Conservation (phyloP, 2,888 invertebrate genomes). For the Pyrgus malvae region DNA sequence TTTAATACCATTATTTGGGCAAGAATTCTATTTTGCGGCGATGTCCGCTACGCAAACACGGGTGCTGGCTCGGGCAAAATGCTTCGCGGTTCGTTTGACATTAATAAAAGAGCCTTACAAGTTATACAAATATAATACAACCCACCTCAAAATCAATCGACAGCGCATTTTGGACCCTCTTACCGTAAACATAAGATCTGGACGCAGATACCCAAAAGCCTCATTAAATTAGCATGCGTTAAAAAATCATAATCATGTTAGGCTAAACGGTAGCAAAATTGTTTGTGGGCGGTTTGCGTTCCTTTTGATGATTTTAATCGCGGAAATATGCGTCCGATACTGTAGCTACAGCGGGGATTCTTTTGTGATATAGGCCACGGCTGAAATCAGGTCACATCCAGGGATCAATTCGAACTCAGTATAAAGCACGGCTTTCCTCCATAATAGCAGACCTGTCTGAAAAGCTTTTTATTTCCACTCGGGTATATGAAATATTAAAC, state of each 20-base stretch:
- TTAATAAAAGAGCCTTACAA: constrained; percentile 60
- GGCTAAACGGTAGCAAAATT: constrained; percentile 67
- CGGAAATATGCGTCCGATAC: constrained; percentile 25
- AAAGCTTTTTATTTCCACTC: constrained; percentile 4
- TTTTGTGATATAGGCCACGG: constrained; percentile 5
- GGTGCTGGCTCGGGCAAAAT: constrained; percentile 59
- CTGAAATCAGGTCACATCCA: constrained; percentile 21
- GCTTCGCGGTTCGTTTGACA: constrained; percentile 71
- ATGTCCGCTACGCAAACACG: constrained; percentile 74
- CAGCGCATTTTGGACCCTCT: constrained; percentile 39
- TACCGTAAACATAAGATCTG: constrained; percentile 25
- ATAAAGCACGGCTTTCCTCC: neutral
- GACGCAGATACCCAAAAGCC: neutral
- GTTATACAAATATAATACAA: constrained; percentile 38
- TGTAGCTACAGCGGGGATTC: neutral
- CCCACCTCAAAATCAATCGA: constrained; percentile 1
- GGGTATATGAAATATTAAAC: constrained; percentile 9
- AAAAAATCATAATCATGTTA: constrained; percentile 71
- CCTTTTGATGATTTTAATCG: constrained; percentile 39
- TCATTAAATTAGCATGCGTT: constrained; percentile 28
- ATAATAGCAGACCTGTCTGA: constrained; percentile 2
- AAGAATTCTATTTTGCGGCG: constrained; percentile 52
- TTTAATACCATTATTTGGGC: constrained; percentile 67
- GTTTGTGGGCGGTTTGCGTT: constrained; percentile 57
- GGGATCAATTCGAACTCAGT: constrained; percentile 5